Conservation (phyloP, 2,113 vertebrate genomes). For the Melanotaenia duboulayi region DNA sequence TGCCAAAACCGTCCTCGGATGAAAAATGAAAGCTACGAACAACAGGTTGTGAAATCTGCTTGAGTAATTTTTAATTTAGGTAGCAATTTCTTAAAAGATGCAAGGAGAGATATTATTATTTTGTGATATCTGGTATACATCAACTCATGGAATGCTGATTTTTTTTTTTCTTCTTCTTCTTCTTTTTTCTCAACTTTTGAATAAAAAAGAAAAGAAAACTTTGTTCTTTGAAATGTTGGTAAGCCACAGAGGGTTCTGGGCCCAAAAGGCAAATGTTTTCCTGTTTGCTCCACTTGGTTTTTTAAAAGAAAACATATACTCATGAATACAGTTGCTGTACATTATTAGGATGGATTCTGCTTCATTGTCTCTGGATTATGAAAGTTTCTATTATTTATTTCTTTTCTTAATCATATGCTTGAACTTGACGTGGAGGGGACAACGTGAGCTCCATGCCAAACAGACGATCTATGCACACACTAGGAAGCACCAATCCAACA, state of each 20-base stretch:
- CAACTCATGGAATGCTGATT: conserved; percentile 3
- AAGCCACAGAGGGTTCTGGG: conserved; percentile 25
- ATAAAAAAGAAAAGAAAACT: conserved; percentile 3
- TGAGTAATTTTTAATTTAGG: conserved; percentile 23
- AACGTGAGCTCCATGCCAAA: too few relatives aligned
- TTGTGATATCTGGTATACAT: conserved; percentile 25
- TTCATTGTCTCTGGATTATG: conserved; percentile 20
- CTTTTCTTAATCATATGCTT: background rate
- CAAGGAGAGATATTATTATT: conserved; percentile 6
- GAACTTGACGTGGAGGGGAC: too few relatives aligned
- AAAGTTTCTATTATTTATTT: conserved; percentile 2
- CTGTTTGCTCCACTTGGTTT: conserved; percentile 28
- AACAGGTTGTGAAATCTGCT: conserved; percentile 11
- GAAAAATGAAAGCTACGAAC: conserved; percentile 26
- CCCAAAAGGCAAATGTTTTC: conserved; percentile 16
- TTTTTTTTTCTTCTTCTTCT: conserved; percentile 2
- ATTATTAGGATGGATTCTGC: conserved; percentile 2
- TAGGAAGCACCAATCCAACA: too few relatives aligned
- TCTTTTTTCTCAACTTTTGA: too few relatives aligned
- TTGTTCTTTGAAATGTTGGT: background rate
- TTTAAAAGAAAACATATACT: conserved; percentile 31
- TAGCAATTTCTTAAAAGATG: conserved; percentile 8
- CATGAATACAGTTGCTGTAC: conserved; percentile 12
- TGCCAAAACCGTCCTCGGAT: conserved; percentile 9
- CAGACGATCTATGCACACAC: too few relatives aligned